A percentile compares a stretch with the other conserved stretches of the same genome.
These are phyloP conservation scores for Rhipidura dahli DNA, from an alignment of 2,113 vertebrate species.

Conservation along the genomic window DNA sequence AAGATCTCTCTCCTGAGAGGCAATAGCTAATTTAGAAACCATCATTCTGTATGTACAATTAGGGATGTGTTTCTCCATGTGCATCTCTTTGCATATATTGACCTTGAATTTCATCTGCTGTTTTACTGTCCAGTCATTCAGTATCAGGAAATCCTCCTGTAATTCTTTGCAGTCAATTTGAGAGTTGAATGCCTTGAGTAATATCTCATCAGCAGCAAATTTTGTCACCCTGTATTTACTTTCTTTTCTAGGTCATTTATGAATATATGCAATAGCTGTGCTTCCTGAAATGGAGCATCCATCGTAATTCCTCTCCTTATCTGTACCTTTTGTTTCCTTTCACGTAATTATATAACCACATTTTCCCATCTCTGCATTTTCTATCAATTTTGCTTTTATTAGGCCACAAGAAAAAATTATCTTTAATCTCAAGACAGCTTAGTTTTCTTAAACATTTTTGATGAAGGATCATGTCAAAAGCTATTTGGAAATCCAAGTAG, in stretches of 20 bases:
- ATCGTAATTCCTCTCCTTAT: background rate
- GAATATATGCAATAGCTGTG: background rate
- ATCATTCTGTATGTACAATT: constrained; percentile 27
- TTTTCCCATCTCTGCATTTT: background rate
- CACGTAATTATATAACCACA: background rate
- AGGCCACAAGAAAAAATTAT: background rate
- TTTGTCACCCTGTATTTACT: background rate
- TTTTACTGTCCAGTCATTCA: constrained; percentile 48
- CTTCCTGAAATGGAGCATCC: background rate
- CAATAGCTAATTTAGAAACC: constrained; percentile 42
- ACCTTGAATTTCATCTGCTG: constrained; percentile 51
- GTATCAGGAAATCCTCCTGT: background rate
- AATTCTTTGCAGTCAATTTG: background rate
- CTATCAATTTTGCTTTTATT: constrained; percentile 2
- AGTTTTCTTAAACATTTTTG: constrained; percentile 25
- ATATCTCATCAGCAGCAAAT: background rate
- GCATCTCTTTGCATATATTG: constrained; percentile 57
- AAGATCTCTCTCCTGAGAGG: constrained; percentile 41
- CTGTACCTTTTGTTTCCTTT: background rate
- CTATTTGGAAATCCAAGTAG: background rate
- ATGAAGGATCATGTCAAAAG: constrained; percentile 14
- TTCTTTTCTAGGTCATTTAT: constrained; percentile 39
- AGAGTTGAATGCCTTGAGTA: background rate
- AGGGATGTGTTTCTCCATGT: constrained; percentile 40
- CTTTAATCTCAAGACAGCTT: background rate